These are phyloP conservation scores for Ambastaia sidthimunki DNA, from an alignment of 2,797 vertebrate species.

Conservation along the genomic window DNA sequence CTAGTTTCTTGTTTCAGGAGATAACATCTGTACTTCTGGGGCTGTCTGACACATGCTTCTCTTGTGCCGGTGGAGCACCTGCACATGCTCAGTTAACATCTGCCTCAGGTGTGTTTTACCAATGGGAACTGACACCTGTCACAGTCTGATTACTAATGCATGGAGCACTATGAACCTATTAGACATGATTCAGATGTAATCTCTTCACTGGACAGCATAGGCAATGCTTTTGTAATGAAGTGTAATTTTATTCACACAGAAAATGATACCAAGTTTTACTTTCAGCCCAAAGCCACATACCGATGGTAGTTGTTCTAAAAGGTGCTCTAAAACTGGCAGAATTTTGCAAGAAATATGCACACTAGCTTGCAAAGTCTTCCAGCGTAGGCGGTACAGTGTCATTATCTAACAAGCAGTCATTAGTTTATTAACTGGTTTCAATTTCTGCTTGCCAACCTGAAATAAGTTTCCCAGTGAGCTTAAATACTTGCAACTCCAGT, in stretches of 20 bases:
- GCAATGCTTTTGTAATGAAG: neutral
- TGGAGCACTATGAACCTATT: neutral
- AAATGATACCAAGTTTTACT: neutral
- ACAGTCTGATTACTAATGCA: slow-evolving; percentile 2
- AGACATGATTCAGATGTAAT: neutral
- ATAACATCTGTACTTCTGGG: slow-evolving; percentile 14
- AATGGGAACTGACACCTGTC: slow-evolving; percentile 28
- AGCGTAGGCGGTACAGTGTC: neutral
- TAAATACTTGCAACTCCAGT: neutral
- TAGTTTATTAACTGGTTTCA: neutral
- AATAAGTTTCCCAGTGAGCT: neutral
- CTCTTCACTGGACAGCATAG: neutral
- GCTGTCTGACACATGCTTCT: slow-evolving; percentile 20
- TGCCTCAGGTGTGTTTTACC: slow-evolving; percentile 36
- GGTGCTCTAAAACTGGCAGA: neutral
- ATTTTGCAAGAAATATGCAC: neutral
- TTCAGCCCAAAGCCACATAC: neutral
- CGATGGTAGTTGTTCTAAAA: neutral
- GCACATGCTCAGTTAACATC: slow-evolving; percentile 34
- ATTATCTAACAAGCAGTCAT: neutral
- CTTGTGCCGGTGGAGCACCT: slow-evolving; percentile 4
- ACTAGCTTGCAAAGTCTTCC: neutral
- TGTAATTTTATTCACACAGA: neutral
- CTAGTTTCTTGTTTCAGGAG: slow-evolving; percentile 8
- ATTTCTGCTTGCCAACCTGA: neutral